Percentiles rank a stretch among this genome's conserved stretches.
phyloP scores from a whole-genome alignment of 2,888 invertebrate species.

The Meganola albula region DNA sequence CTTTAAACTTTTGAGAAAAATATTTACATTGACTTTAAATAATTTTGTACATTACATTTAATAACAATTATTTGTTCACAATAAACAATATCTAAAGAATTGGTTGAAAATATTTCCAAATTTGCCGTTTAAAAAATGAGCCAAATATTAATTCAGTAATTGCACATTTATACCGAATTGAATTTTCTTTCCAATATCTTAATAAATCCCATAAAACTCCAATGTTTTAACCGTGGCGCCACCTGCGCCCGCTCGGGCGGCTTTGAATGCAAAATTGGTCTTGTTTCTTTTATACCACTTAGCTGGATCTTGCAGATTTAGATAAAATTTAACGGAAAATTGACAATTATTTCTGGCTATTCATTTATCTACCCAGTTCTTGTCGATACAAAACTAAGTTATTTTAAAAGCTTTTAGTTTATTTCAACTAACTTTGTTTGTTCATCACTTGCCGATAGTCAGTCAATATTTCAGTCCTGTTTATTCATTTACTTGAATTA shows the following conservation, averaged over 20 bases:
- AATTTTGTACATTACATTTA: slow-evolving; percentile 1
- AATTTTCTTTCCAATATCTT: slow-evolving; percentile 66
- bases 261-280: slow-evolving; percentile 74
- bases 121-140: too few relatives aligned
- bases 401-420: too few relatives aligned
- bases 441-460: too few relatives aligned
- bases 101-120: too few relatives aligned
- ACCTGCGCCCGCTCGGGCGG: slow-evolving; percentile 65
- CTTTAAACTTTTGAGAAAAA: slow-evolving; percentile 22
- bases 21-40: slow-evolving; percentile 27
- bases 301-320: slow-evolving; percentile 58
- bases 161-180: slow-evolving; percentile 41
- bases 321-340: slow-evolving; percentile 65
- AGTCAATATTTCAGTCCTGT: too few relatives aligned
- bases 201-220: slow-evolving; percentile 74
- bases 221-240: slow-evolving; percentile 70
- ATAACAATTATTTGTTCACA: too few relatives aligned
- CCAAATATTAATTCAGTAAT: slow-evolving; percentile 1
- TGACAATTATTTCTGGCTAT: slow-evolving; percentile 50
- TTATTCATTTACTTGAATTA: too few relatives aligned
- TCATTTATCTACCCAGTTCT: too few relatives aligned
- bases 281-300: slow-evolving; percentile 76
- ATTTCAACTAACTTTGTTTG: too few relatives aligned
- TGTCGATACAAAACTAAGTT: too few relatives aligned
- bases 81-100: too few relatives aligned